These are phyloP conservation scores for Yponomeuta evonymella DNA, from an alignment of 2,888 invertebrate species.

Conservation along the genomic window DNA sequence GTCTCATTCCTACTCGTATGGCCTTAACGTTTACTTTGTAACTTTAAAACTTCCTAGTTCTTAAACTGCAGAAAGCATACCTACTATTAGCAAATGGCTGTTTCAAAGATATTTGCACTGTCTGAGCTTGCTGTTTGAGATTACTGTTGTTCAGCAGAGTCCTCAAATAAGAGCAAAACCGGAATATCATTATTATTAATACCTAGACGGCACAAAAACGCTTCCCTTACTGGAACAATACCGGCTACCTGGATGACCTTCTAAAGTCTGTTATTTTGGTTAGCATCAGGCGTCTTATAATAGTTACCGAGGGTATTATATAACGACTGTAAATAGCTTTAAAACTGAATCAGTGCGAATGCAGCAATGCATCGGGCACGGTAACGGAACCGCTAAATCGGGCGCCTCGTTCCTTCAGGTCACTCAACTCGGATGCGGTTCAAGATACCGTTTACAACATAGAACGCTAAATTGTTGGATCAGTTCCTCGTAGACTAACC, in stretches of 20 bases:
- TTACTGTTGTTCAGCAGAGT: not conserved
- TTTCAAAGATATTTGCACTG: not conserved
- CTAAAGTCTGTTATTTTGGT: constrained; percentile 34
- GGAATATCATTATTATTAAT: not conserved
- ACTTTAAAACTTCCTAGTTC: constrained; percentile 51
- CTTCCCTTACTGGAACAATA: constrained; percentile 31
- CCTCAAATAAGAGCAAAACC: not conserved
- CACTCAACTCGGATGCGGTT: constrained; percentile 37
- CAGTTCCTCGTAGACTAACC: constrained; percentile 4
- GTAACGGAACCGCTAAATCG: constrained; percentile 49
- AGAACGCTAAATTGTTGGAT: not conserved
- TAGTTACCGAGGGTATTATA: constrained; percentile 45
- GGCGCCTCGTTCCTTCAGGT: constrained; percentile 36
- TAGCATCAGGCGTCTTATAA: constrained; percentile 49
- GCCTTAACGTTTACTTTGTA: constrained; percentile 60
- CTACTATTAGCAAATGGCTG: not conserved
- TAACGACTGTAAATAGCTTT: constrained; percentile 48
- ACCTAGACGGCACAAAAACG: constrained; percentile 21
- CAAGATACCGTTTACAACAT: constrained; percentile 3
- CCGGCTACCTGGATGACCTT: constrained; percentile 35
- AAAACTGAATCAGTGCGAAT: constrained; percentile 34
- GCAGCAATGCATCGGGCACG: constrained; percentile 49
- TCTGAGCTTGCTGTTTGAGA: not conserved
- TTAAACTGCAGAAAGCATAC: constrained; percentile 5
- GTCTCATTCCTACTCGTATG: constrained; percentile 51